Evolutionary conservation across 2,888 invertebrate species (phyloP), one percentile per base, ranked within the genome.

Genomic region (Amiota communis): DNA sequence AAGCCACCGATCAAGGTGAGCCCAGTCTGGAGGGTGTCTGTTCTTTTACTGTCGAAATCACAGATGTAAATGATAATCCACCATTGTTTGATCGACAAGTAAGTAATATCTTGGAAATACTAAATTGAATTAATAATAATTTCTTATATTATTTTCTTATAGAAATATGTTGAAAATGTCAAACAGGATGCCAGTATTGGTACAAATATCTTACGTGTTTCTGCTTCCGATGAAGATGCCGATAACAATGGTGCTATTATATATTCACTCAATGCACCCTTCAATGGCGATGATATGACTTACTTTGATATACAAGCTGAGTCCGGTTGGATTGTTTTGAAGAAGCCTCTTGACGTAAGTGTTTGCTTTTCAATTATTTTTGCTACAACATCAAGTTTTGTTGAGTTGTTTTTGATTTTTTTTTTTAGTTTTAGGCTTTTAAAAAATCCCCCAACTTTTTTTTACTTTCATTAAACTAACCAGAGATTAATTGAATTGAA

Each of bases 1-100:
- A 98, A 91, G 99, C 98, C 8, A 98, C 98, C 0, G 99, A 99
- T 92, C 96, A 98, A 88, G 99, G 98, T n/a, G 97, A 97, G 89
- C 98, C 98, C 1, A 97, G 97, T 0, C 90, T 99, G 80, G 98
- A 98, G 90, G 98, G 98, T 46, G 98, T 98, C 79, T 99, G 99
- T 90, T 98, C 98, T 9, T 99, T 99, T 89, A 98, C 97, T 15
- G 98, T 98, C 65, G 98, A 98, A 91, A 97, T 99, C 71, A 97
- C 97, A 1, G 99, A 99, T 89, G 97, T 98, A 63, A 99, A 99
- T 88, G 99, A 99, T 89, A 98, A 98, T 90, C 97, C 97, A 9
- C 97, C 97, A 10, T 91, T 97, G 70, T 98, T 98, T 90, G 97
- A 97, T 91, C 92, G 97, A 91, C 97, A 97, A 94, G 97, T 97